phyloP scores from a whole-genome alignment of 2,113 vertebrate genomes.

The Cavia porcellus region DNA sequence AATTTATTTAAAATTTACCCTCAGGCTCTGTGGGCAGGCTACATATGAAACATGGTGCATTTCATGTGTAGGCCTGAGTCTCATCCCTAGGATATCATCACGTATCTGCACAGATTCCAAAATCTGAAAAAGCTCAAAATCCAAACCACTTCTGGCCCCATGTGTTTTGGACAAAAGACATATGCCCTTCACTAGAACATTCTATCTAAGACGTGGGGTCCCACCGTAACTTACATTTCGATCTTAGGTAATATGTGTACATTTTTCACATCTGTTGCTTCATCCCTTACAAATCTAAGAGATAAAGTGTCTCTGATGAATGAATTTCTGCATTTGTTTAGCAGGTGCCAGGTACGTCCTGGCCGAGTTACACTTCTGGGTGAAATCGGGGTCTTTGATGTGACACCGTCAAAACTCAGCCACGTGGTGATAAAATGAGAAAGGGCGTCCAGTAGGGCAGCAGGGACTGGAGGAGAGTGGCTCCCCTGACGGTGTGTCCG shows the following conservation, averaged over 20 bases:
- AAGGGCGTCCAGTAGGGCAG: rapidly evolving
- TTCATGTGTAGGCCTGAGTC: not conserved
- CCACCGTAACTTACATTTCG: not conserved
- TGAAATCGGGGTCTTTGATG: not conserved
- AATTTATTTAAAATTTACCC: not conserved
- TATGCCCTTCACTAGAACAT: not conserved
- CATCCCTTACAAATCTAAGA: not conserved
- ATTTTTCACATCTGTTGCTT: not conserved
- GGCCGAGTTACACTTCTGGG: not conserved
- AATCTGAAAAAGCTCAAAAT: not conserved
- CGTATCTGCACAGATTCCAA: not conserved
- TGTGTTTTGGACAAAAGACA: not conserved
- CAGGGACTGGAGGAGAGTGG: not conserved
- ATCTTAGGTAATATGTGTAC: not conserved
- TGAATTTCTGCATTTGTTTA: not conserved
- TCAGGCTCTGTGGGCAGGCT: not conserved
- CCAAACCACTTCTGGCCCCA: not conserved
- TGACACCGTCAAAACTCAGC: not conserved
- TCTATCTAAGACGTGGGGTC: not conserved
- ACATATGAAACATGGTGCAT: not conserved
- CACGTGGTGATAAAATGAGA: too few relatives aligned
- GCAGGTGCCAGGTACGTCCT: not conserved
- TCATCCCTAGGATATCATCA: not conserved
- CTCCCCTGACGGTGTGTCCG: rapidly evolving
- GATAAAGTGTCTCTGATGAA: not conserved